A percentile compares a stretch with the other conserved stretches of the same genome.
phyloP scores from a whole-genome alignment of 2,113 vertebrate species.

The Ramphastos sulfuratus region DNA sequence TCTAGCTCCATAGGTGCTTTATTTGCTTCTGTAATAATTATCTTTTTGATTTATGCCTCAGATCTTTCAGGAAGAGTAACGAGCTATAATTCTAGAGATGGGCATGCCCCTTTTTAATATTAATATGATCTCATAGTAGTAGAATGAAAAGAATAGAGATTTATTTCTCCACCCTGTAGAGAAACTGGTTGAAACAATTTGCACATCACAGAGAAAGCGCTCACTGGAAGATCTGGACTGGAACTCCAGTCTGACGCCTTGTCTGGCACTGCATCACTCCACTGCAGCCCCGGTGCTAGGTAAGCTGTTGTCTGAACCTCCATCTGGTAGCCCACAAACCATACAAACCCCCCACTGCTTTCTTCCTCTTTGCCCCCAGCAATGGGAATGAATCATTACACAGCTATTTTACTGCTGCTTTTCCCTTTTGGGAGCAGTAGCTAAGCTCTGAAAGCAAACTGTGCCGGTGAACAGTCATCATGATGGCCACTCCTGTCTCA shows the following conservation, averaged over 20 bases:
- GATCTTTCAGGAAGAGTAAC: constrained; percentile 21
- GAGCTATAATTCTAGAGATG: constrained; percentile 12
- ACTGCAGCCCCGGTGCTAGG: neutral
- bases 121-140: constrained; percentile 12
- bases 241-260: neutral
- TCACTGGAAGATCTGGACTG: neutral
- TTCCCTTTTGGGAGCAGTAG: neutral
- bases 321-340: neutral
- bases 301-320: neutral
- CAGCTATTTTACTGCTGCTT: neutral
- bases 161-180: constrained; percentile 35
- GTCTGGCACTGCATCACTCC: neutral
- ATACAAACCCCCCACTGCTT: neutral
- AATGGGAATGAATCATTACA: neutral
- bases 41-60: neutral
- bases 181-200: constrained; percentile 31
- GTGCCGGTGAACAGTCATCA: neutral
- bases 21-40: neutral
- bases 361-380: neutral
- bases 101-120: constrained; percentile 35
- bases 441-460: neutral
- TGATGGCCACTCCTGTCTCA: neutral
- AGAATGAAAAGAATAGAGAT: constrained; percentile 13
- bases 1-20: neutral
- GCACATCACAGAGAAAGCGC: constrained; percentile 11